Base-by-base conservation (phyloP, 1,140 invertebrate species). In the Hylyphantes graminicola region DNA sequence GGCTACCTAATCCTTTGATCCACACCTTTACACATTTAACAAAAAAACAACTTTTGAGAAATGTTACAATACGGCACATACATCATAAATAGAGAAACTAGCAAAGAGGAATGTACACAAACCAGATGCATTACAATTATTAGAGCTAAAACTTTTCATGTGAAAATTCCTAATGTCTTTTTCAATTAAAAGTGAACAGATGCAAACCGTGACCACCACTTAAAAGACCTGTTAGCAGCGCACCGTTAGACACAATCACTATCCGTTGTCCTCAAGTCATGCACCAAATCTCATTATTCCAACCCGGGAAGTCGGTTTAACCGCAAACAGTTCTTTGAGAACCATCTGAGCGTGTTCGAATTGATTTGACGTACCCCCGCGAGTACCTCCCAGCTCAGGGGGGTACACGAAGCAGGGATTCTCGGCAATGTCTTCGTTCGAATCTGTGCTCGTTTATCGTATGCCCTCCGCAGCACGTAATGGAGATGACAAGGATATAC, bases 311-410 rank as follows among this genome's bases (percentile, higher is more conserved):
- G 63, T 54, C 15, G 50, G 51, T 65, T 53, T 15, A 54, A 67
- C 77, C 77, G 59, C 77, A 80, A 70, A 68, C 59, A 80, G 68
- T 70, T 67, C 77, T 65, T 80, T 80, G 77, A 55, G 63, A 70
- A 50, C 19, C 54, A 80, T 17, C 65, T 59, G 54, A 59, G 65
- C 64, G 65, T 48, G 17, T 50, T 51, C 21, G 21, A 80, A 80
- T 80, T 70, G 77, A 80, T 64, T 70, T 80, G 77, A 70, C 77
- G 63, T 55, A 7, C 77, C 65, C 61, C 63, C 59, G n/a, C 13
- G 76, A 65, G 19, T 78, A 65, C 17, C 3, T 67, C 35, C 15
- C 6, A 10, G 13, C 50, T 35, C 67, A 48, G 67, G 67, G 67
- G 51, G 67, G 67, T 51, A 51, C 48, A 48, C 21, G 64, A 35